These are phyloP conservation scores for Drosophila guanche DNA, from an alignment of 1,140 invertebrate genomes.

Conservation along the genomic window DNA sequence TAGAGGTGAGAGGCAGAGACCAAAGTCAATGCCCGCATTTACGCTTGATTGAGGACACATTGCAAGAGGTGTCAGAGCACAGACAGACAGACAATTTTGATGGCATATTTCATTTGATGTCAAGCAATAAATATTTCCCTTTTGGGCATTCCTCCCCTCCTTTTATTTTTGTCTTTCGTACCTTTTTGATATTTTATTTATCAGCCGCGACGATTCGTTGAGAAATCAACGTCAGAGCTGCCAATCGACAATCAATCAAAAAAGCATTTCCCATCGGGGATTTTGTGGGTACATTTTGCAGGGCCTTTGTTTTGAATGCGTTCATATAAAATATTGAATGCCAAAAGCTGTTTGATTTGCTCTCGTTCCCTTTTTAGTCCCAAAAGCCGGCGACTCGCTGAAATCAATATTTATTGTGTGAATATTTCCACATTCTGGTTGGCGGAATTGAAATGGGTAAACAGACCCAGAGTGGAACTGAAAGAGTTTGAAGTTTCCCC, in stretches of 20 bases:
- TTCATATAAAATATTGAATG: constrained; percentile 20
- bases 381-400: neutral
- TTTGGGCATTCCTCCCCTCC: constrained; percentile 35
- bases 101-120: constrained; percentile 75
- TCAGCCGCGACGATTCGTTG: constrained; percentile 51
- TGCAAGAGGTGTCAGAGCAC: constrained; percentile 62
- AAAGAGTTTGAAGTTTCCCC: too few relatives aligned
- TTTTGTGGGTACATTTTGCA: constrained; percentile 47
- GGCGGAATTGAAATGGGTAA: too few relatives aligned
- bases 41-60: constrained; percentile 72
- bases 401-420: constrained; percentile 29
- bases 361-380: neutral
- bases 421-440: too few relatives aligned
- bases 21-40: constrained; percentile 50
- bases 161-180: constrained; percentile 21
- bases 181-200: constrained; percentile 70
- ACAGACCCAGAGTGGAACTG: too few relatives aligned
- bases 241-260: constrained; percentile 76
- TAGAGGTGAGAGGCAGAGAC: constrained; percentile 4
- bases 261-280: constrained; percentile 46
- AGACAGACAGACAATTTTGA: constrained; percentile 74
- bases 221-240: constrained; percentile 68
- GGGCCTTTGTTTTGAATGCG: constrained; percentile 25
- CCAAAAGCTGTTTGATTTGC: constrained; percentile 13
- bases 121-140: constrained; percentile 74